These are phyloP conservation scores for Piaya cayana DNA, from an alignment of 2,113 vertebrate genomes.

Conservation along the genomic window DNA sequence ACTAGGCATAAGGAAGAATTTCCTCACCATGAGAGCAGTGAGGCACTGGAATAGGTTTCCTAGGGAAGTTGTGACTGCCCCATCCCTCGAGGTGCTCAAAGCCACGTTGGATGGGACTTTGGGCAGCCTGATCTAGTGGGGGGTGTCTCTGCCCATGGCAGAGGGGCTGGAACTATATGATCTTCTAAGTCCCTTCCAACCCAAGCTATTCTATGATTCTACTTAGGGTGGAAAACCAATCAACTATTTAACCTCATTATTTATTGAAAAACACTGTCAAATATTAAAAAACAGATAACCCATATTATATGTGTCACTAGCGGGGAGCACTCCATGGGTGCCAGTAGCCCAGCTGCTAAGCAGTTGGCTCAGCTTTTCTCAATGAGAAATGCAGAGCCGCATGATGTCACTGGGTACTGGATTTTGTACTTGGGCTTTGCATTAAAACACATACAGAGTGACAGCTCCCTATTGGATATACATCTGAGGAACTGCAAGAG, in stretches of 20 bases:
- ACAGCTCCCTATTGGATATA: slow-evolving; percentile 61
- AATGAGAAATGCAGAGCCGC: slow-evolving; percentile 23
- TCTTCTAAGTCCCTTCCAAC: too few relatives aligned
- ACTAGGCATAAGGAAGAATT: too few relatives aligned
- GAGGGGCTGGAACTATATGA: too few relatives aligned
- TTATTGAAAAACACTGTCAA: not conserved
- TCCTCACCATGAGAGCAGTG: too few relatives aligned
- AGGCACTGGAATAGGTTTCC: too few relatives aligned
- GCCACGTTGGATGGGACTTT: too few relatives aligned
- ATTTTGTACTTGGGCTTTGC: slow-evolving; percentile 20
- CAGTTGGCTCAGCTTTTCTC: slow-evolving; percentile 12
- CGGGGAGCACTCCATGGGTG: not conserved
- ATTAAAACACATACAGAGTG: not conserved
- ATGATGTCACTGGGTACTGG: slow-evolving; percentile 17
- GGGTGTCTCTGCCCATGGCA: too few relatives aligned
- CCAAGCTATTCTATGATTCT: too few relatives aligned
- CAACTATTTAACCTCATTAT: slow-evolving; percentile 4
- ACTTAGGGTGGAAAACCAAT: not conserved
- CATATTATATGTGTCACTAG: slow-evolving; percentile 24
- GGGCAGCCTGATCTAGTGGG: too few relatives aligned
- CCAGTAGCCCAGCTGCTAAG: slow-evolving; percentile 30
- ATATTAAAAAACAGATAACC: not conserved
- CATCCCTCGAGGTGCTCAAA: too few relatives aligned
- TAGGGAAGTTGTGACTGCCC: too few relatives aligned
- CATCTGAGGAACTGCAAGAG: slow-evolving; percentile 68